A percentile compares a stretch with the other conserved stretches of the same genome.
These are phyloP conservation scores for Phymanthus crucifer DNA, from an alignment of 92 coral and sea anemone species.

Conservation along the genomic window DNA sequence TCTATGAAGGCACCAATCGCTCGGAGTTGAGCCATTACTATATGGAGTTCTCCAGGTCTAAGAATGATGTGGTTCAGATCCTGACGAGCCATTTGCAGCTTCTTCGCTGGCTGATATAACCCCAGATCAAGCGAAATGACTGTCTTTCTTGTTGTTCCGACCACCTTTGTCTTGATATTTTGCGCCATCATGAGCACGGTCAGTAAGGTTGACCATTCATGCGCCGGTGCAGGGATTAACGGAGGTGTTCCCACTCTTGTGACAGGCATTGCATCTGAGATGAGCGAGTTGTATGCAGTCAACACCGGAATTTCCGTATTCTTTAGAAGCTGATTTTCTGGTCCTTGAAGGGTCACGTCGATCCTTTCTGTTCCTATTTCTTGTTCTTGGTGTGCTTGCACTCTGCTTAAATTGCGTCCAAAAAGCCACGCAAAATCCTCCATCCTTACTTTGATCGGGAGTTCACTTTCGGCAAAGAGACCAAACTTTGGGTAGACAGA, in stretches of 20 bases:
- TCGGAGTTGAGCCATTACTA: constrained; percentile 32
- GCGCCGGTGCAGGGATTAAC: constrained; percentile 42
- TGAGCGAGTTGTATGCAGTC: no score
- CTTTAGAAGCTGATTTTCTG: no score
- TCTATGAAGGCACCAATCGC: constrained; percentile 51
- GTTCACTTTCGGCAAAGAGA: neutral
- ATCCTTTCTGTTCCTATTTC: no score
- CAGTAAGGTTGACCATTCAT: constrained; percentile 39
- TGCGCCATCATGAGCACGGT: constrained; percentile 55
- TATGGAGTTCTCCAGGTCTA: constrained; percentile 43
- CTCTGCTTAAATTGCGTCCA: neutral
- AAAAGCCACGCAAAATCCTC: neutral
- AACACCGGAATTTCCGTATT: no score
- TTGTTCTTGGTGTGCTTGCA: no score
- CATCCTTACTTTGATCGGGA: neutral
- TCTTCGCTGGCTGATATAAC: constrained; percentile 49
- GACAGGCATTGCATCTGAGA: constrained; percentile 45
- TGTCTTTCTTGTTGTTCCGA: constrained; percentile 43
- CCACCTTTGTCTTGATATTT: constrained; percentile 23
- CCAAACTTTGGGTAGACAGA: neutral
- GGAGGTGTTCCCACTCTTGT: constrained; percentile 46
- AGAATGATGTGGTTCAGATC: constrained; percentile 48
- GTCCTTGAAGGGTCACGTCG: no score
- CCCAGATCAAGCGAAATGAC: constrained; percentile 49
- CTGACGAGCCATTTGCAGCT: constrained; percentile 43